These are phyloP conservation scores for Psylliodes chrysocephalus DNA, from an alignment of 2,888 invertebrate genomes.

Conservation along the genomic window DNA sequence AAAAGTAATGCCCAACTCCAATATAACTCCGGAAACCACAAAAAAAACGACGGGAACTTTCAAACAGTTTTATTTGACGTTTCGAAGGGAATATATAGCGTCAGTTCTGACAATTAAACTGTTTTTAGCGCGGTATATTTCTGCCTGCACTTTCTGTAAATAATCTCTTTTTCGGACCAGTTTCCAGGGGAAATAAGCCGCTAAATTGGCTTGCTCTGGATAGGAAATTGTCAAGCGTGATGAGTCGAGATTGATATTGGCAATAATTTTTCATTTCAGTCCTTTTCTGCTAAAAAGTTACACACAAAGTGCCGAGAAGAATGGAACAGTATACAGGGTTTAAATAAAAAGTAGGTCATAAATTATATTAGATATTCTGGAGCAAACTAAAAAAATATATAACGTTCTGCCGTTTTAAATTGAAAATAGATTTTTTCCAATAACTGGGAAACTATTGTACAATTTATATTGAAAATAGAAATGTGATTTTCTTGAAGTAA, in stretches of 20 bases:
- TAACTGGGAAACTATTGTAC: too few species aligned
- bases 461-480: too few species aligned
- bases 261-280: neutral
- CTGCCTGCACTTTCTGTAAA: neutral
- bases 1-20: neutral
- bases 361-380: too few species aligned
- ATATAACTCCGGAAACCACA: neutral
- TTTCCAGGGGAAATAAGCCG: too few species aligned
- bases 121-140: constrained; percentile 3
- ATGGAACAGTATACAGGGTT: too few species aligned
- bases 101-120: neutral
- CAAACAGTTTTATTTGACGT: neutral
- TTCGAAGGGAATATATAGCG: neutral
- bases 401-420: too few species aligned
- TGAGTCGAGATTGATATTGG: neutral
- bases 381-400: too few species aligned
- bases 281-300: too few species aligned
- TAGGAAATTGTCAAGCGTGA: constrained; percentile 6
- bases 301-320: too few species aligned
- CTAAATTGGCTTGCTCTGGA: neutral
- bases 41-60: neutral
- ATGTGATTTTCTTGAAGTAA: too few species aligned
- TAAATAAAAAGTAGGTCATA: too few species aligned
- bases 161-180: neutral
- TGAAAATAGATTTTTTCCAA: too few species aligned